Percentiles rank a stretch among this genome's conserved stretches.
Evolutionary conservation across 2,888 invertebrate genomes (phyloP).

Genomic region (Cheilosia impressa): DNA sequence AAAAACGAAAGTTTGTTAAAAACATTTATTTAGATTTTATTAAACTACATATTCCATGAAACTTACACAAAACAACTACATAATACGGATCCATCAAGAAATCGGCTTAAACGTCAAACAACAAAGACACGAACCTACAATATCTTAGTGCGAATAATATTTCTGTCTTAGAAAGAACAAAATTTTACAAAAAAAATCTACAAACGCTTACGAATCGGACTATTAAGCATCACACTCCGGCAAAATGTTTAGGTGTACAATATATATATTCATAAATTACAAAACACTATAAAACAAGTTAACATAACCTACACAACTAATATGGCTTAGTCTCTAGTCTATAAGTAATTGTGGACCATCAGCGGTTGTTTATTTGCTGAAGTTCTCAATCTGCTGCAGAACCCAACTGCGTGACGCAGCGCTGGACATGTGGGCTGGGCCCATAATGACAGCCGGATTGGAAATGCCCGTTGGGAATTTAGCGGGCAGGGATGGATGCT

Average conservation of each 20-base stretch:
- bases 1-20: slow-evolving; percentile 16
- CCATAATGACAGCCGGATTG: slow-evolving; percentile 77
- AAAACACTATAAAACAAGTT: slow-evolving; percentile 62
- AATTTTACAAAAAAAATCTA: slow-evolving; percentile 19
- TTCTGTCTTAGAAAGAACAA: not conserved
- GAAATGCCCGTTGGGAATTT: slow-evolving; percentile 77
- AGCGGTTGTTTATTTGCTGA: slow-evolving; percentile 80
- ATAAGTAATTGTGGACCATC: slow-evolving; percentile 19
- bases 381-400: slow-evolving; percentile 83
- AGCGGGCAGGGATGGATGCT: slow-evolving; percentile 77
- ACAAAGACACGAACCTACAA: slow-evolving; percentile 33
- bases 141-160: not conserved
- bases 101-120: slow-evolving; percentile 33
- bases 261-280: slow-evolving; percentile 56
- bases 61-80: slow-evolving; percentile 43
- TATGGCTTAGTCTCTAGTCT: slow-evolving; percentile 67
- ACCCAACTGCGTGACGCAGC: slow-evolving; percentile 83
- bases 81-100: slow-evolving; percentile 46
- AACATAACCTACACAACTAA: slow-evolving; percentile 57
- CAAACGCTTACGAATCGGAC: slow-evolving; percentile 58
- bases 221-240: slow-evolving; percentile 32
- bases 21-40: slow-evolving; percentile 53
- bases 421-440: slow-evolving; percentile 79
- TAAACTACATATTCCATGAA: slow-evolving; percentile 23
- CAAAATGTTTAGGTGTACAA: slow-evolving; percentile 4